Conservation (phyloP, 2,888 invertebrate species). For the Hirtodrosophila duncani region DNA sequence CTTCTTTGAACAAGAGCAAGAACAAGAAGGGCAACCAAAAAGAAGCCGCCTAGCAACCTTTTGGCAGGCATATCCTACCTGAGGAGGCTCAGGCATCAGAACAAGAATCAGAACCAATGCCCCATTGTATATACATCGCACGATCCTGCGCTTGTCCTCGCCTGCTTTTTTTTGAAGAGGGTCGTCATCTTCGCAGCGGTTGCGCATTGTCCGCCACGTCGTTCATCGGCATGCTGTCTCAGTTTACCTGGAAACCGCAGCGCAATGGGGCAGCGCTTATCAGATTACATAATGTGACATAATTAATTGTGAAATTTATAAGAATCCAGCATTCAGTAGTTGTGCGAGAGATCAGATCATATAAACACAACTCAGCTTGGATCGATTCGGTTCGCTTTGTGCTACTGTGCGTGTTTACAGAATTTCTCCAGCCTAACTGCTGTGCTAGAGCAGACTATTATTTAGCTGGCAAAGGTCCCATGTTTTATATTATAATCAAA, state of each 20-base stretch:
- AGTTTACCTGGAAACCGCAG: slow-evolving; percentile 29
- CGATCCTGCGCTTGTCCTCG: slow-evolving; percentile 11
- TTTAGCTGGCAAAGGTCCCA: slow-evolving; percentile 11
- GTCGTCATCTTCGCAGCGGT: slow-evolving; percentile 49
- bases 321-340: too few species aligned
- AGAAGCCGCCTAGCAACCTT: too few species aligned
- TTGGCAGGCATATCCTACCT: too few species aligned
- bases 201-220: slow-evolving; percentile 56
- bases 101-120: slow-evolving; percentile 24
- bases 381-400: too few species aligned
- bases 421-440: slow-evolving; percentile 5
- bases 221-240: too few species aligned
- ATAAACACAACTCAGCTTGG: too few species aligned
- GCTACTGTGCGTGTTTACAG: neutral
- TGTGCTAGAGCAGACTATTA: slow-evolving; percentile 7
- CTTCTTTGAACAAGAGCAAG: too few species aligned
- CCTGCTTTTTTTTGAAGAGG: slow-evolving; percentile 54
- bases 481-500: slow-evolving; percentile 36
- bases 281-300: slow-evolving; percentile 78
- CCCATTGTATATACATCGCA: slow-evolving; percentile 32
- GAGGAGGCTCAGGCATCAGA: too few species aligned
- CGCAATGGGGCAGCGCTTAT: slow-evolving; percentile 61
- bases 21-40: too few species aligned
- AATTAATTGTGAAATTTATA: slow-evolving; percentile 75
- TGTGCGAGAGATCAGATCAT: too few species aligned